A percentile compares a stretch with the other conserved stretches of the same genome.
Evolutionary conservation across 2,797 vertebrate genomes (phyloP).

Genomic region (Potorous gilbertii): DNA sequence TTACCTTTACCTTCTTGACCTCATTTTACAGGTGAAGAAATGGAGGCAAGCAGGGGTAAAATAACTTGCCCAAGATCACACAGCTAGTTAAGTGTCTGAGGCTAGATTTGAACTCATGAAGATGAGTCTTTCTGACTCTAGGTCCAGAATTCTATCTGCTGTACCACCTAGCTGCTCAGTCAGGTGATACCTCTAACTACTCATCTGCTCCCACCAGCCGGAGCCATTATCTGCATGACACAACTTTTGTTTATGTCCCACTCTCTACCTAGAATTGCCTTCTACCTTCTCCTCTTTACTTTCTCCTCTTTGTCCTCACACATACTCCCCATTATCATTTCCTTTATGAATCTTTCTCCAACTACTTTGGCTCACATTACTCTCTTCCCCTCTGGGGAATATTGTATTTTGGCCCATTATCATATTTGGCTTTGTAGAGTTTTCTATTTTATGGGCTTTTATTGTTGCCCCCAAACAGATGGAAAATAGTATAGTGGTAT

Average conservation of each 20-base stretch:
- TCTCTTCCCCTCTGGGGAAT: background rate
- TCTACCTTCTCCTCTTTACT: background rate
- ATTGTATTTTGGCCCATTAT: background rate
- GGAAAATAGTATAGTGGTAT: background rate
- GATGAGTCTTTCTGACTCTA: no score
- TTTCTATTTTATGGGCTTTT: background rate
- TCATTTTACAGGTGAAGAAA: background rate
- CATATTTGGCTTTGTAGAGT: background rate
- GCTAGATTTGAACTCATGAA: no score
- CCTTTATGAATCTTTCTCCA: background rate
- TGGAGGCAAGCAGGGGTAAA: background rate
- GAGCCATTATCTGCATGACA: background rate
- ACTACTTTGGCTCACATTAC: background rate
- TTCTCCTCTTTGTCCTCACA: background rate
- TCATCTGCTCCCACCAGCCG: background rate
- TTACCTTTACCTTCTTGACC: no score
- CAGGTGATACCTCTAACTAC: background rate
- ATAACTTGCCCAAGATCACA: background rate
- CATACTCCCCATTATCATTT: background rate
- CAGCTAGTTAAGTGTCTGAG: background rate
- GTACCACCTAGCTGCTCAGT: background rate
- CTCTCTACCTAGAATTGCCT: background rate
- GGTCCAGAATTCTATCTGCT: no score
- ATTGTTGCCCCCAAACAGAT: background rate
- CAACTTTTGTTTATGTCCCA: background rate